Evolutionary conservation across 2,113 vertebrate species (phyloP).

Genomic region (Dipodomys stephensi): DNA sequence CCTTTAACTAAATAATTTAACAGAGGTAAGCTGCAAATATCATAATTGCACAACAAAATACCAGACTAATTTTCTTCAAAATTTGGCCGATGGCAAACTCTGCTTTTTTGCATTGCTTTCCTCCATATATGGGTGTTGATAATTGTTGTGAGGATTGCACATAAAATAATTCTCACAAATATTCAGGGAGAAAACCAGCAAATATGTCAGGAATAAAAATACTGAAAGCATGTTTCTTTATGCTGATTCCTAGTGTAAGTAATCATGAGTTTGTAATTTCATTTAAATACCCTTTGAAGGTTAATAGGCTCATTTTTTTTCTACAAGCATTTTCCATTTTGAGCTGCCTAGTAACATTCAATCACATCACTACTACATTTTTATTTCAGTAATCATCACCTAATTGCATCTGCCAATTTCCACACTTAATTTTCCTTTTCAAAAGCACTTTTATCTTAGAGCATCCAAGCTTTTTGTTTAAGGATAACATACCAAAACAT

Average conservation of each 20-base stretch:
- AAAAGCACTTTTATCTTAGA: not conserved
- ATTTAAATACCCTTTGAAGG: not conserved
- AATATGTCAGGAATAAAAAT: not conserved
- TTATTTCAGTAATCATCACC: conserved; percentile 10
- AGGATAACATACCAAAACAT: not conserved
- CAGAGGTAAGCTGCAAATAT: not conserved
- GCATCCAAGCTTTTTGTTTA: not conserved
- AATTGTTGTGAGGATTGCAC: not conserved
- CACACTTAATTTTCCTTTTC: conserved; percentile 31
- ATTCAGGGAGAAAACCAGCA: not conserved
- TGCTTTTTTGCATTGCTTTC: not conserved
- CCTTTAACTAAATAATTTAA: not conserved
- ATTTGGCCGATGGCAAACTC: not conserved
- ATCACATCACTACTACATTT: not conserved
- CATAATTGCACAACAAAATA: not conserved
- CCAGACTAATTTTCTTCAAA: not conserved
- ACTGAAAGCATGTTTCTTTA: conserved; percentile 2
- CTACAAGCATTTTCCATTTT: not conserved
- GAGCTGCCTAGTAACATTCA: not conserved
- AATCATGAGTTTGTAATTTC: not conserved
- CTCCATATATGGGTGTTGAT: not conserved
- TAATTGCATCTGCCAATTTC: conserved; percentile 41
- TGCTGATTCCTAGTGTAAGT: conserved; percentile 7
- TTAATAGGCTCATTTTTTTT: conserved; percentile 39
- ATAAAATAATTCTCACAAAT: conserved; percentile 34